Conservation (phyloP, 1,140 invertebrate species). For the Euura saliciscinereae region DNA sequence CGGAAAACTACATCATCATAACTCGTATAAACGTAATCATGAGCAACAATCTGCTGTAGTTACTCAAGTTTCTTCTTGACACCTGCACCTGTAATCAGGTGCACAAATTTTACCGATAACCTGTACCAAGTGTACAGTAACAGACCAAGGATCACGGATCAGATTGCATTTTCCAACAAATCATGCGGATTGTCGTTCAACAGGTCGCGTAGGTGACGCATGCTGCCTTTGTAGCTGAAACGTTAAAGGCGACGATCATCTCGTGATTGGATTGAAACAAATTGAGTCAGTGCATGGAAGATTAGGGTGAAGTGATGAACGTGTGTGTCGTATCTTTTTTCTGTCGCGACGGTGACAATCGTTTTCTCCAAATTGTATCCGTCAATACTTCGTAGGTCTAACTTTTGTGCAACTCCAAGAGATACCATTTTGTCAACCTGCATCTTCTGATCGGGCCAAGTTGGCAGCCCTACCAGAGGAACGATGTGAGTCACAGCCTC, state of each 20-base stretch:
- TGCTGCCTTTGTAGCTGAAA: slow-evolving; percentile 5
- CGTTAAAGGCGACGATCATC: background rate
- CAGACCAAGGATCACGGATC: slow-evolving; percentile 35
- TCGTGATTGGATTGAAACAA: too few species aligned
- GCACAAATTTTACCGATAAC: too few species aligned
- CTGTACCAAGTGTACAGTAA: background rate
- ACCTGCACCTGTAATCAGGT: background rate
- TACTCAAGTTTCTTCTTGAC: too few species aligned
- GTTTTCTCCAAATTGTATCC: background rate
- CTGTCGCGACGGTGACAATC: background rate
- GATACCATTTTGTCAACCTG: slow-evolving; percentile 16
- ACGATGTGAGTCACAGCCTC: slow-evolving; percentile 60
- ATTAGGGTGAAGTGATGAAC: too few species aligned
- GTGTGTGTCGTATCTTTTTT: background rate
- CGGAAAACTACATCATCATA: too few species aligned
- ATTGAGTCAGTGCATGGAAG: too few species aligned
- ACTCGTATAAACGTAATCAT: too few species aligned
- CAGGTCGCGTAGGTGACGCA: slow-evolving; percentile 15
- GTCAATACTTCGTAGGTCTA: slow-evolving; percentile 10
- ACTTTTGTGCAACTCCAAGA: background rate
- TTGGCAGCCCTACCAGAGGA: slow-evolving; percentile 42
- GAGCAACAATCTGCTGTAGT: too few species aligned
- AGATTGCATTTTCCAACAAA: slow-evolving; percentile 54
- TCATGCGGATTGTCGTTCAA: slow-evolving; percentile 54
- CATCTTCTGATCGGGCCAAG: slow-evolving; percentile 22